Conservation (phyloP, 37 sponge, comb jelly and placozoan genomes). For the Theonella swinhoei region DNA sequence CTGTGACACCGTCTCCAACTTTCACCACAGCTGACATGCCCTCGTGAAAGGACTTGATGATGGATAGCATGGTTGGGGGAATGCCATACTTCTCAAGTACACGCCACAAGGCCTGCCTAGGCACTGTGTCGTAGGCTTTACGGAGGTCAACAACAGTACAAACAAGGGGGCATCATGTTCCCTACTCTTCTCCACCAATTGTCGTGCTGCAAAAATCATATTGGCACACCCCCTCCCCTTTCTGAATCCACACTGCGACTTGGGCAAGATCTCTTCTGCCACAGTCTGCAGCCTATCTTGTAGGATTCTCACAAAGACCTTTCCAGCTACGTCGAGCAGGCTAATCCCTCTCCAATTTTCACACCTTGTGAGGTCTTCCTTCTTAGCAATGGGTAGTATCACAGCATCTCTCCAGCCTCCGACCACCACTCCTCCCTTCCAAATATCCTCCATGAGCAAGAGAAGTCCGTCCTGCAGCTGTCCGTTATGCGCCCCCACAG, state of each 20-base stretch:
- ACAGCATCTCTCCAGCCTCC: slow-evolving; percentile 18
- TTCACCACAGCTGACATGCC: slow-evolving; percentile 25
- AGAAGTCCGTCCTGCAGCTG: slow-evolving; percentile 2
- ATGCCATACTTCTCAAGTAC: slow-evolving; percentile 17
- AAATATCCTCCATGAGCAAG: neutral
- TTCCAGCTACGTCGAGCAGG: too few species aligned
- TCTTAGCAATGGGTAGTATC: slow-evolving; percentile 15
- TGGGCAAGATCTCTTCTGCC: too few species aligned
- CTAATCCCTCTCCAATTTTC: too few species aligned
- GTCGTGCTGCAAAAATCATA: slow-evolving; percentile 34
- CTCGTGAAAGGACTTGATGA: too few species aligned
- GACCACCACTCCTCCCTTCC: slow-evolving; percentile 9
- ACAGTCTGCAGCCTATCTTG: too few species aligned
- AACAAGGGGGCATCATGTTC: slow-evolving; percentile 26
- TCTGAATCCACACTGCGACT: slow-evolving; percentile 51
- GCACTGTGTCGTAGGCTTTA: slow-evolving; percentile 34
- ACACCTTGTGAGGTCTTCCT: slow-evolving; percentile 25
- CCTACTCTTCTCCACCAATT: slow-evolving; percentile 35
- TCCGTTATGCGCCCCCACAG: slow-evolving; percentile 28
- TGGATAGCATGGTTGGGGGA: slow-evolving; percentile 23
- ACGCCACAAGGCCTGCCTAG: neutral
- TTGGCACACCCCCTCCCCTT: slow-evolving; percentile 24
- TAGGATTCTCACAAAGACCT: neutral
- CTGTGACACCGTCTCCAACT: slow-evolving; percentile 2
- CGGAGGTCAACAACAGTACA: slow-evolving; percentile 27